Evolutionary conservation across 2,113 vertebrate species (phyloP), one percentile per base, ranked within the genome.

Genomic region (Vanacampus margaritifer): DNA sequence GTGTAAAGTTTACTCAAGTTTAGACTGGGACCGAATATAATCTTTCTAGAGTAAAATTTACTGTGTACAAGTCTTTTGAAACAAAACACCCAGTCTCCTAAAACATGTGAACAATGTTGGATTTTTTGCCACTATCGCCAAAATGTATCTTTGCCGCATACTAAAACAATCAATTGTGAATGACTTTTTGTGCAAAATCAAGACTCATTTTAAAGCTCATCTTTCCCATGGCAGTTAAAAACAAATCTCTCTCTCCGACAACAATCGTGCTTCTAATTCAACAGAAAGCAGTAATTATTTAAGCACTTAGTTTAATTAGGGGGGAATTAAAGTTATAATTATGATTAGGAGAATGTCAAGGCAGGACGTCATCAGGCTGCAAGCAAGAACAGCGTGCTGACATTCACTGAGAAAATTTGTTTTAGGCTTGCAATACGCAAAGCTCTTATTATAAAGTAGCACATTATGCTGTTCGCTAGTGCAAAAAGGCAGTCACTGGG

Each of bases 221-320:
- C 8, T 50, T 53, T 69, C 24, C n/a, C 26, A 43, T 50, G 50
- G 50, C 5, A 3, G 12, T 57, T 58, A 36, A 53, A 53, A 64
- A 24, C 39, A 65, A 48, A 73, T 13, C 23, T 16, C 63, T 26
- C 28, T 65, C 46, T 23, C 53, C 2, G 43, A 23, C 68, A 74
- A 50, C 24, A 54, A 54, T 54, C 23, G 23, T 54, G 51, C 23
- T 54, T 14, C 12, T 4, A 26, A 26, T 54, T 26, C 3, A 51
- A 61, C 39, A 67, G 72, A 68, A 39, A 70, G 6, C 32, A 61
- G 24, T 64, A 67, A 71, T 78, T 78, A 75, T 66, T 79, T 73
- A 65, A 60, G 67, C 19, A 50, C 35, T 54, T 62, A 8, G 37
- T 71, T 41, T 74, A 53, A 79, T 76, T 72, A 75, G 53, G 36